Base-by-base conservation (phyloP, 2,888 invertebrate genomes). In the Automeris io region DNA sequence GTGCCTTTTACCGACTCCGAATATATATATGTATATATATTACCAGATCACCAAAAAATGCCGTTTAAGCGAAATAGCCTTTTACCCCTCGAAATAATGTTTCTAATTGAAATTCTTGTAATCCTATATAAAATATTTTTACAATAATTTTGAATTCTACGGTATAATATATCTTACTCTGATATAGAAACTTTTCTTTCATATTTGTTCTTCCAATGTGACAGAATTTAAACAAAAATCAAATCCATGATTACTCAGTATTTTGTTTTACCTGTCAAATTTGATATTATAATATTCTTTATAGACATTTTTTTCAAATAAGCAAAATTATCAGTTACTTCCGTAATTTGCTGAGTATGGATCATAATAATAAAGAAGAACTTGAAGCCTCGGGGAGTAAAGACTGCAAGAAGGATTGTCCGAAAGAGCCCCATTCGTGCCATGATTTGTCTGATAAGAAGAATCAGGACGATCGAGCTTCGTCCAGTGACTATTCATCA, bases 271-370 rank as follows among this genome's bases (percentile, higher is more conserved):
- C 16, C n/a, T 16, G 22, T 22, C 12, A 8, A n/a, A 19, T 34
- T 22, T 11, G 22, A 18, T 9, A 24, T 35, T 35, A 19, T 35
- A 23, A 23, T 21, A 12, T 11, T 31, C 23, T 2, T 21, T 31
- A 18, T 8, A 31, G 18, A 36, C 13, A 11, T 18, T 22, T 16
- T 26, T 26, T 34, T 32, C 11, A 31, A 18, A 9, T 16, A 21
- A 16, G 50, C 63, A 70, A 77, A 72, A 70, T 73, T 71, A 54
- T 62, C 39, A 59, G 60, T 70, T 61, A 57, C 39, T 45, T 62
- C 35, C 50, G 57, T 52, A 70, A 62, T 35, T 62, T 50, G 53
- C 41, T 60, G 39, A 53, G 43, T 35, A 76, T 77, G 76, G 68
- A 64, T 31, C 64, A 70, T 31, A 63, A 69, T 11, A 51, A 57